Evolutionary conservation across 1,140 invertebrate species (phyloP).

Genomic region (Andrena cerasifolii): DNA sequence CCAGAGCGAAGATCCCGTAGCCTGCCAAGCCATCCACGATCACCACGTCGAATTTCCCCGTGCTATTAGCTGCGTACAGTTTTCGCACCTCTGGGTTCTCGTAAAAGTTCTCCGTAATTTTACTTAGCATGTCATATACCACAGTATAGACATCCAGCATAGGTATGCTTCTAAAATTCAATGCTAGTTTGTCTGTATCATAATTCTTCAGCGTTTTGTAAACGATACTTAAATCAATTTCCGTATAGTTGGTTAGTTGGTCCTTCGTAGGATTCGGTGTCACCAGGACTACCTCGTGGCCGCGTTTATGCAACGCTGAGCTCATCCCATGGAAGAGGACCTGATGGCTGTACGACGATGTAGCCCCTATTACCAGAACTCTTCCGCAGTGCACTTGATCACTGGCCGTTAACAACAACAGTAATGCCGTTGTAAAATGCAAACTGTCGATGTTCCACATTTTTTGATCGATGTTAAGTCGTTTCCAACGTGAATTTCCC

Average conservation of each 20-base stretch:
- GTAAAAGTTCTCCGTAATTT: too few relatives aligned
- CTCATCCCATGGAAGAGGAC: slow-evolving; percentile 13
- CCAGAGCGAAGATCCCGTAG: not conserved
- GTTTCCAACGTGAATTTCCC: too few relatives aligned
- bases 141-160: too few relatives aligned
- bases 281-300: slow-evolving; percentile 41
- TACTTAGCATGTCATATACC: too few relatives aligned
- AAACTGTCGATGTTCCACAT: not conserved
- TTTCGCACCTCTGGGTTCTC: slow-evolving; percentile 25
- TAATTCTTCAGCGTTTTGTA: not conserved
- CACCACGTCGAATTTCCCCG: slow-evolving; percentile 40
- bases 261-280: slow-evolving; percentile 26
- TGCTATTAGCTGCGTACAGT: slow-evolving; percentile 13
- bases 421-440: too few relatives aligned
- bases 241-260: slow-evolving; percentile 32
- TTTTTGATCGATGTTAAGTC: too few relatives aligned
- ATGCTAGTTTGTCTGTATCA: not conserved
- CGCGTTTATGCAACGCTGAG: slow-evolving; percentile 19
- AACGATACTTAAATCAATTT: slow-evolving; percentile 25
- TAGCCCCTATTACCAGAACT: slow-evolving; percentile 19
- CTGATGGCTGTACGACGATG: slow-evolving; percentile 47
- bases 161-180: too few relatives aligned
- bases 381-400: not conserved
- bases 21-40: slow-evolving; percentile 16
- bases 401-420: not conserved